Percentiles rank a stretch among this genome's conserved stretches.
These are phyloP conservation scores for Eueides isabella DNA, from an alignment of 1,140 invertebrate genomes.

Conservation along the genomic window DNA sequence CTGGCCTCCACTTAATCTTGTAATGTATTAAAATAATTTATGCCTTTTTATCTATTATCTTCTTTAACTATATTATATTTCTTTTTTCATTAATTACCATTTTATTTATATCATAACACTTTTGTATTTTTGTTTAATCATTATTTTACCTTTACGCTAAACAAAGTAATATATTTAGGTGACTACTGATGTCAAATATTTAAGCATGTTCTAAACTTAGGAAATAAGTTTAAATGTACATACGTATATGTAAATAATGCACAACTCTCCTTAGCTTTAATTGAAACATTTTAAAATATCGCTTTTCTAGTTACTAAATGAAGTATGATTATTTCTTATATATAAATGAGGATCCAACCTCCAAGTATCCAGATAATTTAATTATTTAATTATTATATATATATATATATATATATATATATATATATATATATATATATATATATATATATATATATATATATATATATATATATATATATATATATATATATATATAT, in stretches of 20 bases:
- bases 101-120: conserved; percentile 7
- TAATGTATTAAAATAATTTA: conserved; percentile 66
- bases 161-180: conserved; percentile 36
- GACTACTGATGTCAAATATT: conserved; percentile 52
- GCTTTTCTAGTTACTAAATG: conserved; percentile 53
- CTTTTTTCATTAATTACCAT: conserved; percentile 12
- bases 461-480: too few species aligned
- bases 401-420: too few species aligned
- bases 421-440: too few species aligned
- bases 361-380: conserved; percentile 64
- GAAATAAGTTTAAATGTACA: conserved; percentile 4
- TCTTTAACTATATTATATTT: conserved; percentile 27
- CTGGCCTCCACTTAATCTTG: conserved; percentile 41
- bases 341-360: conserved; percentile 57
- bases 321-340: background rate
- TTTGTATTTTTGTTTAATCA: conserved; percentile 13
- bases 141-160: conserved; percentile 14
- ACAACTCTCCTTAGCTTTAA: conserved; percentile 65
- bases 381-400: too few species aligned
- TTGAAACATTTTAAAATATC: conserved; percentile 34
- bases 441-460: too few species aligned
- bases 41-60: conserved; percentile 15
- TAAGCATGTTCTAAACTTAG: conserved; percentile 50
- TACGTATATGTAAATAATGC: conserved; percentile 42
- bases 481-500: too few species aligned